phyloP scores from a whole-genome alignment of 2,113 vertebrate genomes.

The Chamaea fasciata region DNA sequence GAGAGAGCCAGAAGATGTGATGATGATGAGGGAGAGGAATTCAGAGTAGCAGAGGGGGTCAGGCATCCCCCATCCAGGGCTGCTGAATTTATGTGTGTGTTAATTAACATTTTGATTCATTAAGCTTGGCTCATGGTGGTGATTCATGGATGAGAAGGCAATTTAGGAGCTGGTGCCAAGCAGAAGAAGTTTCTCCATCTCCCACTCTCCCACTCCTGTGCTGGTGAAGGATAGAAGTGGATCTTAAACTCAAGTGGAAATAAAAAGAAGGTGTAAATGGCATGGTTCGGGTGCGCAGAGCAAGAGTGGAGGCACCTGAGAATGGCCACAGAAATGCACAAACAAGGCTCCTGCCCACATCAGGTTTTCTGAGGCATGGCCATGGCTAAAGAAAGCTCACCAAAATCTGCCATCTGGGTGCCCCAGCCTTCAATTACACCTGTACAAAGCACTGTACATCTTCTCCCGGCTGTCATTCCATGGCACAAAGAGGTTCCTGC shows the following conservation, averaged over 20 bases:
- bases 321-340: rapidly evolving
- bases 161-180: not conserved
- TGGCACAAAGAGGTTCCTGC: not conserved
- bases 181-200: not conserved
- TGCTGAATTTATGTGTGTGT: not conserved
- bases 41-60: not conserved
- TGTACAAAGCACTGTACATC: not conserved
- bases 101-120: slow-evolving; percentile 44
- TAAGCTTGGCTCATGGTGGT: not conserved
- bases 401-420: not conserved
- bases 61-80: not conserved
- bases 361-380: not conserved
- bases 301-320: not conserved
- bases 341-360: not conserved
- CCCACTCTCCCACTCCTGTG: not conserved
- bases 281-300: not conserved
- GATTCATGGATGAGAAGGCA: not conserved
- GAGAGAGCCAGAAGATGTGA: slow-evolving; percentile 19
- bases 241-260: not conserved
- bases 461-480: not conserved
- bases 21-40: slow-evolving; percentile 38
- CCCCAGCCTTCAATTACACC: not conserved
- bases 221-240: not conserved
- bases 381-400: not conserved
- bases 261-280: not conserved